Evolutionary conservation across 2,888 invertebrate genomes (phyloP), one percentile per base, ranked within the genome.

Genomic region (Arenicola marina): DNA sequence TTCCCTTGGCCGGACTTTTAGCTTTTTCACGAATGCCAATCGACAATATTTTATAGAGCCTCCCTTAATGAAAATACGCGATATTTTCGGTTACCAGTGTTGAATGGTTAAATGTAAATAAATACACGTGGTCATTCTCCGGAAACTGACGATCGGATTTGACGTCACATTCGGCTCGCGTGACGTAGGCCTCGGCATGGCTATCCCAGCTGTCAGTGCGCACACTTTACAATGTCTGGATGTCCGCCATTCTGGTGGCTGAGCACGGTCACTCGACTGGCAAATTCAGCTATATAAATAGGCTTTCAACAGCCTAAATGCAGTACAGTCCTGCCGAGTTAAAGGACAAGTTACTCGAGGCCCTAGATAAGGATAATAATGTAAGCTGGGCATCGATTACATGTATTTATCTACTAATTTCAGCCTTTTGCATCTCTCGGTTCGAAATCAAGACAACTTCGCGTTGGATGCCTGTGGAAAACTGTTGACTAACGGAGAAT

Each of bases 281-380:
- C 81, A 78, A 77, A 18, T 31, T 32, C 15, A 32, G 53, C 31
- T 15, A 7, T 7, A 45, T 21, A 18, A 4, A 21, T 83, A 84
- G 82, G 84, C 84, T 84, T 83, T 72, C 71, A 74, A 75, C 73
- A 70, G 72, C 71, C 77, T 79, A 76, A 75, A 87, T 87, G 87
- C 86, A 86, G 86, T 84, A 83, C 82, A 84, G 86, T 83, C 85
- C 82, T 75, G 75, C 76, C 73, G 92, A 94, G 88, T 90, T 95
- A 88, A 93, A 93, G 88, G 91, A 92, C 88, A 92, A 91, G 90
- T 91, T 95, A 90, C 91, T 92, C 88, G 91, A 91, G 90, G 92
- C 94, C 87, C 89, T 95, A 89, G 95, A 95, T 90, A 90, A 89
- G 88, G 92, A 93, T 88, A 93, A 95, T 89, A 94, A 95, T 94